Base-by-base conservation (phyloP, 2,113 vertebrate species). In the Syrmaticus mikado region DNA sequence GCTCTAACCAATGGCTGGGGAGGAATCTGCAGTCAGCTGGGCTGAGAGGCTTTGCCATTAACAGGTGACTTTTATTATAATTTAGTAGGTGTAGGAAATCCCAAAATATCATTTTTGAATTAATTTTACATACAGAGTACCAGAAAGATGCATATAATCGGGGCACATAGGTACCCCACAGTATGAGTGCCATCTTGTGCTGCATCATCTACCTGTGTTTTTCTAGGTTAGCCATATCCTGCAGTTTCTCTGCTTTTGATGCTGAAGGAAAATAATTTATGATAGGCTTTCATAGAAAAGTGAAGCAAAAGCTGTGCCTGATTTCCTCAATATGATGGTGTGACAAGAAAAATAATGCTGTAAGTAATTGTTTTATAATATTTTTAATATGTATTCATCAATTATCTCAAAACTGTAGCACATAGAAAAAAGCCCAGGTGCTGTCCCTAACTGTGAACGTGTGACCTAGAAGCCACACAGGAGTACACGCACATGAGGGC, bases 401-500 rank as follows among this genome's bases (percentile, higher is more conserved):
- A 20, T 68, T 86, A 32, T 73, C 45, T n/a, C 40, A 40, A 34
- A 84, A 53, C 40, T 40, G 27, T 52, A 48, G 30, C 2, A 1
- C 16, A 2, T 1, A 30, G 22, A 18, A 40, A 68, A 68, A 36
- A 94, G 24, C 1, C 21, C 8, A 50, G 17, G 43, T 52, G 6
- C n/a, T 77, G 55, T n/a, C 38, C 32, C 71, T 20, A 1, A 1
- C 34, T 22, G 41, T 81, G 57, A 13, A 32, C 1, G 9, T 20
- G 77, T 78, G 48, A 30, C 38, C 60, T 60, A 48, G 60, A 60
- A 46, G 80, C 61, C 36, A 5, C 2, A 1, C 19, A 34, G 13
- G 11, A 2, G 27, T 60, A 40, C 52, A 27, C 0, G 0, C 71
- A 30, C 8, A 20, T 32, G 24, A 17, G 60, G 50, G 61, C 77